Evolutionary conservation across 1,140 invertebrate species (phyloP), one percentile per base, ranked within the genome.

Genomic region (Campodea augens): DNA sequence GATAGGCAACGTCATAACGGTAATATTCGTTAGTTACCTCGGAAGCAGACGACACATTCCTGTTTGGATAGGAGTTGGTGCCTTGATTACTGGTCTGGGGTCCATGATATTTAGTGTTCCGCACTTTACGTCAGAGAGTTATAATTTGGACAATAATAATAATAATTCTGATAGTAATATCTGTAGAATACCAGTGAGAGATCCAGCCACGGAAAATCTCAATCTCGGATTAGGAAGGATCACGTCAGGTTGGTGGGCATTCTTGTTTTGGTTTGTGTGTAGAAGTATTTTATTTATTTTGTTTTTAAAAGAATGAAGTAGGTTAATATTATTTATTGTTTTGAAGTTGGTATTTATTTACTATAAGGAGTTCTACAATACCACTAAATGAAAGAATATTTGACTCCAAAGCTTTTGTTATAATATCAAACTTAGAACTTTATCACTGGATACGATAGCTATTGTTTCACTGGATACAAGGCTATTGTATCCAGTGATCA

Each of bases 1-100:
- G 72, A 87, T 93, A 55, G 89, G 90, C 52, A 92, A 91, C 64
- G 81, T 93, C 43, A 81, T 90, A 52, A 90, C 90, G 5, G 88
- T 93, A 41, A 88, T 95, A 55, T 93, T 95, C 63, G 88, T 95
- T 45, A 89, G 84, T 55, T 95, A 93, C 62, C 74, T 93, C 53
- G 89, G 88, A 38, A 87, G 83, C 52, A 70, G 85, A 41, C 68
- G 88, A 46, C 86, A 92, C 60, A 92, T 93, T 57, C 89, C 89
- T 25, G 81, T 86, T 25, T 92, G 88, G 87, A 91, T 93, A 55
- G 88, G 83, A 29, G 78, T 87, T 47, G 84, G 83, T 48, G 77
- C 90, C 22, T 75, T 91, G 5, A 77, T 95, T 49, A 87, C 93
- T 78, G 85, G 83, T 42, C 71, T 89, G 48, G 87, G 90, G 0